Evolutionary conservation across 2,888 invertebrate species (phyloP).

Genomic region (Nomada fucata): DNA sequence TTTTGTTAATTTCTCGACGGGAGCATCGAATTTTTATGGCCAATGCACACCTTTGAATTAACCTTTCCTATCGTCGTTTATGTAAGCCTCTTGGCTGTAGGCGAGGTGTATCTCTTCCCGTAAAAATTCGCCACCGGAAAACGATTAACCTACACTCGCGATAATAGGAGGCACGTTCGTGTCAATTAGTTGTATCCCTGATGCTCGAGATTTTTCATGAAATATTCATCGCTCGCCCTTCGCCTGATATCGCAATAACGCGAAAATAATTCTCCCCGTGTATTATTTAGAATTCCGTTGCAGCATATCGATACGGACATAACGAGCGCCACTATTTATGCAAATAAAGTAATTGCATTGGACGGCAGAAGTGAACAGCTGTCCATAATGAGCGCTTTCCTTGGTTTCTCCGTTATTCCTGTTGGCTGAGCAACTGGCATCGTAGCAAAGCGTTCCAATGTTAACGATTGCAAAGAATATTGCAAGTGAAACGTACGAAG

Average conservation of each 20-base stretch:
- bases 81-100: no score
- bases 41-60: no score
- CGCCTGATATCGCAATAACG: constrained; percentile 8
- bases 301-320: constrained; percentile 3
- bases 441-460: background rate
- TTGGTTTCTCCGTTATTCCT: background rate
- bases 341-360: constrained; percentile 11
- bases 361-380: background rate
- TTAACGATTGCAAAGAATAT: background rate
- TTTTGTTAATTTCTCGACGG: no score
- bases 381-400: background rate
- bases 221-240: constrained; percentile 10
- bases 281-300: constrained; percentile 37
- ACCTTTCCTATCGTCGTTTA: no score
- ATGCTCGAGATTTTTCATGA: constrained; percentile 15
- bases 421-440: no score
- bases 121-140: background rate
- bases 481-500: background rate
- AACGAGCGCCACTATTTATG: constrained; percentile 30
- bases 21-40: no score
- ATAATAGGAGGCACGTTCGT: background rate
- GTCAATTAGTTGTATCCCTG: background rate
- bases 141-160: background rate
- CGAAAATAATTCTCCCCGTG: constrained; percentile 1
- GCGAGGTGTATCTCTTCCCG: no score